Evolutionary conservation across 2,797 vertebrate genomes (phyloP).

Genomic region (Enteromius afrohamiltoni): DNA sequence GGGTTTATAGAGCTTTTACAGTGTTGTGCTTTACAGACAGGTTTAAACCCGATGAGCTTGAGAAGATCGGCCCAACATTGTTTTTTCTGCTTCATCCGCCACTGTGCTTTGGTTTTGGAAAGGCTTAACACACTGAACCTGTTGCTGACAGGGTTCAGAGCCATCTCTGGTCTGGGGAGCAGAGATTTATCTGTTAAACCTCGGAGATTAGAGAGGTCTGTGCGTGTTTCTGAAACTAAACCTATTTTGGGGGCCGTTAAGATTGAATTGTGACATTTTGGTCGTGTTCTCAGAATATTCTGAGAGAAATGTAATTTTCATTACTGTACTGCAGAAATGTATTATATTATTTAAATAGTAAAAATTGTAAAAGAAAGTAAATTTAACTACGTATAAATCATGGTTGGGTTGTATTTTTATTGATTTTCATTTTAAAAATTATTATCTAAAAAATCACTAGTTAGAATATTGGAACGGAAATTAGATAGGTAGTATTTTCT

Average conservation of each 20-base stretch:
- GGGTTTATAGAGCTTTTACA: conserved; percentile 55
- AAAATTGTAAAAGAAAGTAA: background rate
- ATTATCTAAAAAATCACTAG: no score
- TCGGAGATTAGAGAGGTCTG: background rate
- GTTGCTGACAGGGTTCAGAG: conserved; percentile 23
- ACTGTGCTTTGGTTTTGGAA: background rate
- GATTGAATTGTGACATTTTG: background rate
- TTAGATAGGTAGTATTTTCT: background rate
- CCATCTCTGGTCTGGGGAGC: background rate
- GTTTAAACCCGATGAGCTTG: conserved; percentile 46
- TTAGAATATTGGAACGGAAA: no score
- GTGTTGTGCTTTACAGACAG: conserved; percentile 44
- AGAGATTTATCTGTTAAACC: conserved; percentile 6
- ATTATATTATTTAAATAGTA: background rate
- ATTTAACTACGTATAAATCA: background rate
- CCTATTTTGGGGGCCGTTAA: background rate
- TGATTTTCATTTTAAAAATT: no score
- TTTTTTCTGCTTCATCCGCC: background rate
- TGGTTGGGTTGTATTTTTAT: background rate
- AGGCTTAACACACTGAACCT: conserved; percentile 38
- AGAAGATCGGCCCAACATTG: conserved; percentile 21
- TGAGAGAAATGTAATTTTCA: background rate
- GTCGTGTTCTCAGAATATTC: background rate
- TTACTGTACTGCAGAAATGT: background rate
- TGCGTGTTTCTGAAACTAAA: background rate